Percentiles rank a stretch among this genome's conserved stretches.
Conservation (phyloP, 2,888 invertebrate species). For the Harmothoe impar region DNA sequence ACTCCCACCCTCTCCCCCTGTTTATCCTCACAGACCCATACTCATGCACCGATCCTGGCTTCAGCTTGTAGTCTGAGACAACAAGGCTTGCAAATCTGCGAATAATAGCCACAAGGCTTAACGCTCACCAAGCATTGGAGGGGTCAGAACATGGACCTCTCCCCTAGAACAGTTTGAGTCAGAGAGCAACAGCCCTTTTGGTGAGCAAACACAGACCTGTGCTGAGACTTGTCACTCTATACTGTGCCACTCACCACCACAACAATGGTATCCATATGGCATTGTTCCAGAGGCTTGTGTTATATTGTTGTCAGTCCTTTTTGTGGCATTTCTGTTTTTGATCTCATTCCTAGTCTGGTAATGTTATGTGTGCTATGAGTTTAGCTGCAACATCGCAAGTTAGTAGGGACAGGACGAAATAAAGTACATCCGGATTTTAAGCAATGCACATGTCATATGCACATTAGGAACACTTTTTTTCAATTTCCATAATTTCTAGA, state of each 20-base stretch:
- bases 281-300: slow-evolving; percentile 12
- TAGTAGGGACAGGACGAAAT: too few relatives aligned
- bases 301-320: not conserved
- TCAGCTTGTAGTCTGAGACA: slow-evolving; percentile 1
- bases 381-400: too few relatives aligned
- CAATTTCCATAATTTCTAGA: too few relatives aligned
- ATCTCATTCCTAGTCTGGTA: not conserved
- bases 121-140: slow-evolving; percentile 4
- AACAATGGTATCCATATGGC: not conserved
- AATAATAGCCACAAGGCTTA: slow-evolving; percentile 3
- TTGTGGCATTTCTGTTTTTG: not conserved
- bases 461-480: too few relatives aligned
- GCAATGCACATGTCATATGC: too few relatives aligned
- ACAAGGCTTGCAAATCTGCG: not conserved
- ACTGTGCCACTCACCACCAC: not conserved
- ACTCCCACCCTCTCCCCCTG: slow-evolving; percentile 15
- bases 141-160: not conserved
- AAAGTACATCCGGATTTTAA: too few relatives aligned
- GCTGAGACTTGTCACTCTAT: not conserved
- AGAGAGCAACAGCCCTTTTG: not conserved
- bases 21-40: slow-evolving; percentile 7
- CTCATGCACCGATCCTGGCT: not conserved
- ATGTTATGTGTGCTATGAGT: too few relatives aligned
- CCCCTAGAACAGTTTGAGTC: not conserved
- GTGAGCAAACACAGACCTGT: slow-evolving; percentile 18